Evolutionary conservation across 2,888 invertebrate species (phyloP).

Genomic region (Glaucopsyche alexis): DNA sequence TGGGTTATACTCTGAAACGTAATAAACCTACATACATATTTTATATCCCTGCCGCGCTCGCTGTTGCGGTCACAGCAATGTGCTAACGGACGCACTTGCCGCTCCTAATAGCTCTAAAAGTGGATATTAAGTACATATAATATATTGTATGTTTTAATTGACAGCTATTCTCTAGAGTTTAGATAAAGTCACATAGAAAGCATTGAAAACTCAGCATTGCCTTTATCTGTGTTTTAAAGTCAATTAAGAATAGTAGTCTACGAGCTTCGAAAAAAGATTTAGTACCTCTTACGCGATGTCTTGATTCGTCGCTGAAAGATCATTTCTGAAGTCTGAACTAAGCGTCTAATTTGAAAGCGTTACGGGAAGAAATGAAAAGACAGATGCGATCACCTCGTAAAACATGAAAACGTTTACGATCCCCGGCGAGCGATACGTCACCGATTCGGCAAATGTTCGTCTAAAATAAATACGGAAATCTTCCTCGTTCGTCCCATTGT

Average conservation of each 20-base stretch:
- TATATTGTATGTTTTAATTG: not conserved
- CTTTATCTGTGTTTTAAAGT: no score
- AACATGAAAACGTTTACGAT: constrained; percentile 21
- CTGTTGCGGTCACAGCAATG: constrained; percentile 8
- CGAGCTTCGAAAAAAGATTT: not conserved
- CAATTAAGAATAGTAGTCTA: no score
- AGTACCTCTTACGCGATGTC: not conserved
- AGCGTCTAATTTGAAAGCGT: constrained; percentile 7
- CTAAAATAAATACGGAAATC: constrained; percentile 28
- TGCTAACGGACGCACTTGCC: not conserved
- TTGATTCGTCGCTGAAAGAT: no score
- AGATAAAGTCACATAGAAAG: no score
- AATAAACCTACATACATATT: constrained; percentile 61
- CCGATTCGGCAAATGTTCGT: constrained; percentile 25
- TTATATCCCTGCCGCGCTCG: constrained; percentile 19
- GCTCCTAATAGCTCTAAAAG: constrained; percentile 6
- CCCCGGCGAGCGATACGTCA: constrained; percentile 10
- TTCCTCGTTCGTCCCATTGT: constrained; percentile 6
- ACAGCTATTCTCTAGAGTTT: no score
- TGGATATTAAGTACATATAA: not conserved
- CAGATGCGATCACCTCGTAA: constrained; percentile 24
- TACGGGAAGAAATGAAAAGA: constrained; percentile 28
- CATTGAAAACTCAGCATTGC: no score
- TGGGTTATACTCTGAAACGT: constrained; percentile 56
- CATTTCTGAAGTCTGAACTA: not conserved